Evolutionary conservation across 2,888 invertebrate genomes (phyloP).

Genomic region (Tenodera sinensis): DNA sequence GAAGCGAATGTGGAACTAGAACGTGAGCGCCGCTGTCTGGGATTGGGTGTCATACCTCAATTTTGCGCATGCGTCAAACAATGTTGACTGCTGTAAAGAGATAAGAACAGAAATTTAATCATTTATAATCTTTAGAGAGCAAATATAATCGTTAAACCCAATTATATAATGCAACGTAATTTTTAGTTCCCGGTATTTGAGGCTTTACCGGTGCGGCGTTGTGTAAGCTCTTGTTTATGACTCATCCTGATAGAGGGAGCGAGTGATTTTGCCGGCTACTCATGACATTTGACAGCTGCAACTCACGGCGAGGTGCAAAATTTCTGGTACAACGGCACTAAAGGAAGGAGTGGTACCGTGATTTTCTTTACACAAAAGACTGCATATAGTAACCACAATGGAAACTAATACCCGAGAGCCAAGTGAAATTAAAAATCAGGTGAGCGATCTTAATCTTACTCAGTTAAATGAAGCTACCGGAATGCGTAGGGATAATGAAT

Average conservation of each 20-base stretch:
- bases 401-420: neutral
- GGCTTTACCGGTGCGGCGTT: neutral
- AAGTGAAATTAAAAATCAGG: slow-evolving; percentile 9
- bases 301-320: neutral
- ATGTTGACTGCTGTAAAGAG: neutral
- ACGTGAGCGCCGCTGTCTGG: slow-evolving; percentile 26
- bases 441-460: slow-evolving; percentile 11
- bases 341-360: neutral
- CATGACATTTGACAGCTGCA: slow-evolving; percentile 36
- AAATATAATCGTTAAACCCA: neutral
- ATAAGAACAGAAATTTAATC: neutral
- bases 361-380: neutral
- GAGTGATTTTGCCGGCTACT: slow-evolving; percentile 23
- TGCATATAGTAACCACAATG: neutral
- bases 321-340: neutral
- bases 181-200: neutral
- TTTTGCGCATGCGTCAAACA: neutral
- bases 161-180: neutral
- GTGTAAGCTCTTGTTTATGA: slow-evolving; percentile 5
- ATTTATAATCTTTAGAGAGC: neutral
- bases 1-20: slow-evolving; percentile 19
- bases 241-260: slow-evolving; percentile 19
- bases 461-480: slow-evolving; percentile 25
- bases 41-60: slow-evolving; percentile 26
- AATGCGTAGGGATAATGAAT: slow-evolving; percentile 60